These are phyloP conservation scores for Aldabrachelys gigantea DNA, from an alignment of 2,113 vertebrate genomes.

Conservation along the genomic window DNA sequence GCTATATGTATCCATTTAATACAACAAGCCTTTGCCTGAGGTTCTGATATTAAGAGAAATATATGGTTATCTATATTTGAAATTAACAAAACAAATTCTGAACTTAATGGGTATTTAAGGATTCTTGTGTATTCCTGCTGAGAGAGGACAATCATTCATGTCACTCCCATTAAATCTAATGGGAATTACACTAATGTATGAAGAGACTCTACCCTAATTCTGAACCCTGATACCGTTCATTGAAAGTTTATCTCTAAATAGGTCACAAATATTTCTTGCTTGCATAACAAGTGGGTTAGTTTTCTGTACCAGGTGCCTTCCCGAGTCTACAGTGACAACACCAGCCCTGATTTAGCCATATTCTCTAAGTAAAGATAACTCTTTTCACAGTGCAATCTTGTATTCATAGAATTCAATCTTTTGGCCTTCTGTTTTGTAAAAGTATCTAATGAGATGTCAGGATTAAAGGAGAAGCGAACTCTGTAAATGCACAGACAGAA, in stretches of 20 bases:
- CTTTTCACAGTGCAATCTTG: background rate
- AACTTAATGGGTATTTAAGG: background rate
- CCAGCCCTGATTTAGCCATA: background rate
- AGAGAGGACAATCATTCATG: background rate
- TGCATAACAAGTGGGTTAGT: background rate
- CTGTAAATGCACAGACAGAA: slow-evolving; percentile 10
- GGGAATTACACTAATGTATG: background rate
- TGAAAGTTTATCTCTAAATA: background rate
- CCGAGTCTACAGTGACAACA: background rate
- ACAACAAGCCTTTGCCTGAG: background rate
- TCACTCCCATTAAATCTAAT: background rate
- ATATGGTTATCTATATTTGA: slow-evolving; percentile 3
- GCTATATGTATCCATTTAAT: slow-evolving; percentile 7
- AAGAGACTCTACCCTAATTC: background rate
- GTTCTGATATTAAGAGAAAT: slow-evolving; percentile 43
- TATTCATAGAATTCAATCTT: background rate
- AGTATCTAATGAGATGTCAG: slow-evolving; percentile 41
- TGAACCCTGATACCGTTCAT: fast-evolving
- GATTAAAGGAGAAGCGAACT: slow-evolving; percentile 49
- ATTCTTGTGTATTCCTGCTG: fast-evolving
- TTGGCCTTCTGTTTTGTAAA: slow-evolving; percentile 27
- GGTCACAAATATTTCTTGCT: background rate
- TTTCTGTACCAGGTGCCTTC: background rate
- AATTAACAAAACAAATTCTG: slow-evolving; percentile 33
- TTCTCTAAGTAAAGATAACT: slow-evolving; percentile 19